Conservation (phyloP, 2,113 vertebrate genomes). For the Morone chrysops region DNA sequence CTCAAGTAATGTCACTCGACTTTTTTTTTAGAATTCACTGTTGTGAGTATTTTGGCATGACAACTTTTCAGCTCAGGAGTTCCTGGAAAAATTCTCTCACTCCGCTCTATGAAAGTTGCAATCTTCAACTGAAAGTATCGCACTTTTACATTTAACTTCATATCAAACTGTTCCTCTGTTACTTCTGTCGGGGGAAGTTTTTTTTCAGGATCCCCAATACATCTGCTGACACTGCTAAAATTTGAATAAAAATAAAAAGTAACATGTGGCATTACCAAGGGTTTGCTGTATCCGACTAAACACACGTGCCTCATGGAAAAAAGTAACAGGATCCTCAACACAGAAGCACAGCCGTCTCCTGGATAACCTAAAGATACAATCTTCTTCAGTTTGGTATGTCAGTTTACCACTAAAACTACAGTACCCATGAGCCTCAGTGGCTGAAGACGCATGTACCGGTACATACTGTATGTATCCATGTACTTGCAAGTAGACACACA, state of each 20-base stretch:
- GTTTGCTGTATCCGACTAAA: not conserved
- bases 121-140: too few relatives aligned
- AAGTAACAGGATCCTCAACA: not conserved
- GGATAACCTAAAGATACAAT: not conserved
- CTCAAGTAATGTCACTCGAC: not conserved
- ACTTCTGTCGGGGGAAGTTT: too few relatives aligned
- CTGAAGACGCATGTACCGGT: not conserved
- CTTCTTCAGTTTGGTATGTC: not conserved
- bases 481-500: slow-evolving; percentile 20
- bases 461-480: not conserved
- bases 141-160: too few relatives aligned
- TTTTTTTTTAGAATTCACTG: too few relatives aligned
- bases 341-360: not conserved
- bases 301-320: too few relatives aligned
- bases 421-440: not conserved
- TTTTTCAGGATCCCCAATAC: too few relatives aligned
- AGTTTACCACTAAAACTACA: slow-evolving; percentile 5
- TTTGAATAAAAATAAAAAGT: too few relatives aligned
- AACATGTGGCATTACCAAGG: not conserved
- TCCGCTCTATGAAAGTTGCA: too few relatives aligned
- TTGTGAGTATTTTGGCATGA: not conserved
- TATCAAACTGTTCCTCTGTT: too few relatives aligned
- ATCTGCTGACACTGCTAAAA: too few relatives aligned
- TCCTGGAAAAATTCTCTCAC: too few relatives aligned
- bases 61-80: not conserved